phyloP scores from a whole-genome alignment of 2,113 vertebrate species.

The Mus pahari region DNA sequence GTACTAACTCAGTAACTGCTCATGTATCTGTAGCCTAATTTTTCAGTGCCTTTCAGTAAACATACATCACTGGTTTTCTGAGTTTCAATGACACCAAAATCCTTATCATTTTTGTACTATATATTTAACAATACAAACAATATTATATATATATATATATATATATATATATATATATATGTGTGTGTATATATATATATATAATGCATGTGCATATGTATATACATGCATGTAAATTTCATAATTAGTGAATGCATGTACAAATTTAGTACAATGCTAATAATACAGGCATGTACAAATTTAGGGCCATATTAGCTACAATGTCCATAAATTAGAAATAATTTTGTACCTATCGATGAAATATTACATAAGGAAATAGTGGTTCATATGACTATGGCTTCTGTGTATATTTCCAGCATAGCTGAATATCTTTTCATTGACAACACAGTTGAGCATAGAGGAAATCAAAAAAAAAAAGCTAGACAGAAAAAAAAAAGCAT shows the following conservation, averaged over 20 bases:
- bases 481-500: background rate
- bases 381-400: too few relatives aligned
- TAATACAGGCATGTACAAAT: background rate
- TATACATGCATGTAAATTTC: too few relatives aligned
- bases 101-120: background rate
- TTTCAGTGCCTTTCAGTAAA: background rate
- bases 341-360: background rate
- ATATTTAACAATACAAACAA: background rate
- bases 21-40: background rate
- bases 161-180: too few relatives aligned
- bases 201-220: too few relatives aligned
- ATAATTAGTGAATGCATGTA: too few relatives aligned
- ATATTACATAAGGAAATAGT: background rate
- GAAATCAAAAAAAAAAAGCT: background rate
- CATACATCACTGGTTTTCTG: rapidly evolving
- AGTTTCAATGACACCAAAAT: background rate
- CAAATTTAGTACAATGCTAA: too few relatives aligned
- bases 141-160: too few relatives aligned
- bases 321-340: background rate
- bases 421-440: background rate
- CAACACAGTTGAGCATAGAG: background rate
- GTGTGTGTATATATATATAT: too few relatives aligned
- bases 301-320: background rate
- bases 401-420: background rate
- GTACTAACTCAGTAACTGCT: background rate